phyloP scores from a whole-genome alignment of 1,140 invertebrate genomes.

The Yoshiicerus persimilis region DNA sequence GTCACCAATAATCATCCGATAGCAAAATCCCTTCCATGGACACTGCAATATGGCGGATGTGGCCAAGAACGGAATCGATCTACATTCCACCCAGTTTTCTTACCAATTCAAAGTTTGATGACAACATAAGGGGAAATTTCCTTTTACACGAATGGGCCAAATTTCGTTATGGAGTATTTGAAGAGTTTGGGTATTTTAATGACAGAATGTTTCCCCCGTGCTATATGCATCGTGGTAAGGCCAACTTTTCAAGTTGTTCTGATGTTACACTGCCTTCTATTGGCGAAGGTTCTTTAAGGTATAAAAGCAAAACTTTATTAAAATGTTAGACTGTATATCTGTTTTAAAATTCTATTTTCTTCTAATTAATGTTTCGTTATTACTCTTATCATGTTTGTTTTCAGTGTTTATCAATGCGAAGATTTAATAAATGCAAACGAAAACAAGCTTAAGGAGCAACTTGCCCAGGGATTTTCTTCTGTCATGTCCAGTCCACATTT shows the following conservation, averaged over 20 bases:
- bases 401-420: background rate
- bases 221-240: conserved; percentile 32
- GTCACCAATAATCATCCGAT: conserved; percentile 39
- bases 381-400: no score
- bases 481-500: background rate
- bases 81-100: conserved; percentile 52
- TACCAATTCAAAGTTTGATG: background rate
- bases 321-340: no score
- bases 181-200: conserved; percentile 63
- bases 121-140: conserved; percentile 49
- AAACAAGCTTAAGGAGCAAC: background rate
- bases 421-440: background rate
- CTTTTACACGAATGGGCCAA: conserved; percentile 66
- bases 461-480: background rate
- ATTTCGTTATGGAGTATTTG: conserved; percentile 71
- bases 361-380: no score
- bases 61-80: conserved; percentile 51
- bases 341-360: no score
- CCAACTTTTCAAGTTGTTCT: conserved; percentile 25
- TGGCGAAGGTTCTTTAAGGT: background rate
- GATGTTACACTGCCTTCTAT: background rate
- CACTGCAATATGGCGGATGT: conserved; percentile 52
- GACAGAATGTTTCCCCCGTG: conserved; percentile 61
- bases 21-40: conserved; percentile 50
- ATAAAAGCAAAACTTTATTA: background rate